Conservation (phyloP, 2,888 invertebrate genomes). For the Euzetes globulus region DNA sequence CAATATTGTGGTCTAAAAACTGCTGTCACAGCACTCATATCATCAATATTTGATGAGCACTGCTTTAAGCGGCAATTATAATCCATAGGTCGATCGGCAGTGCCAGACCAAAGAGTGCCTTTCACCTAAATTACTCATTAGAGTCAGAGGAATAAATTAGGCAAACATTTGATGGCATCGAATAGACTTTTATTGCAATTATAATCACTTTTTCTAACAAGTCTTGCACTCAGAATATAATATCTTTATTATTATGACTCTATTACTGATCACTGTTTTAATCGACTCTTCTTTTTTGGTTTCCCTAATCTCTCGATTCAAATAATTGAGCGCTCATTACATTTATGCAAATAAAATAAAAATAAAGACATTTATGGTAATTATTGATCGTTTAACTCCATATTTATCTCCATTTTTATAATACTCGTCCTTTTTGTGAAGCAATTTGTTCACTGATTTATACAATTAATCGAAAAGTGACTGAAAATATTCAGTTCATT, state of each 20-base stretch:
- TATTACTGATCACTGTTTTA: not conserved
- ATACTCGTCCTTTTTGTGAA: too few species aligned
- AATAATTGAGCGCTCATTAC: too few species aligned
- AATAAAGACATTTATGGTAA: too few species aligned
- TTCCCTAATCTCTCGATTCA: not conserved
- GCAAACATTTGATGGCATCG: slow-evolving; percentile 3
- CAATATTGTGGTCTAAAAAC: not conserved
- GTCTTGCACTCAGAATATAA: not conserved
- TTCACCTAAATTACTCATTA: slow-evolving; percentile 22
- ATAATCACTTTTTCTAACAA: slow-evolving; percentile 14
- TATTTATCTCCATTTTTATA: too few species aligned
- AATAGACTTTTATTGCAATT: slow-evolving; percentile 22
- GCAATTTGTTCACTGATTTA: too few species aligned
- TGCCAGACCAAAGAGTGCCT: not conserved
- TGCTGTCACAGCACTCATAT: slow-evolving; percentile 20
- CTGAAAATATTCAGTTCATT: too few species aligned
- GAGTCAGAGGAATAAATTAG: slow-evolving; percentile 12
- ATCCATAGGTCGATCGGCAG: not conserved
- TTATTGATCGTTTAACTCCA: too few species aligned
- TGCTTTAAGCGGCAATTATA: slow-evolving; percentile 23
- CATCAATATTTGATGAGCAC: slow-evolving; percentile 25
- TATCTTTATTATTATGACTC: slow-evolving; percentile 20
- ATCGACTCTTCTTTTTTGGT: slow-evolving; percentile 10
- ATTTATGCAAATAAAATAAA: too few species aligned
- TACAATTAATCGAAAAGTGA: too few species aligned